Percentiles rank a stretch among this genome's conserved stretches.
These are phyloP conservation scores for Lophura swinhoii DNA, from an alignment of 2,797 vertebrate species.

Conservation along the genomic window DNA sequence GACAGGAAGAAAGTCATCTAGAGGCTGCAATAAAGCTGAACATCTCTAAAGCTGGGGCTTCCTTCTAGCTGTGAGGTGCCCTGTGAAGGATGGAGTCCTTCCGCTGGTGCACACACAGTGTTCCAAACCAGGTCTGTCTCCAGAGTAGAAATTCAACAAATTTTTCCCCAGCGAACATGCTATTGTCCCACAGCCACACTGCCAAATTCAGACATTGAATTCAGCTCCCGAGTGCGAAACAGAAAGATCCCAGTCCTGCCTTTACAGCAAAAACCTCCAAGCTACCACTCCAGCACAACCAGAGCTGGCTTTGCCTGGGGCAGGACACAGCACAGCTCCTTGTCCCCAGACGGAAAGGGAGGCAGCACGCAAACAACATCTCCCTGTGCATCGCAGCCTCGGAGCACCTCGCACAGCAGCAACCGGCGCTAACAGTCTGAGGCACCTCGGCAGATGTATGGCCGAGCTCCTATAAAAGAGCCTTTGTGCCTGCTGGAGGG, in stretches of 20 bases:
- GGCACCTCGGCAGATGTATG: conserved; percentile 66
- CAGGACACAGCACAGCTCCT: conserved; percentile 38
- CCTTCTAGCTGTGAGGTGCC: background rate
- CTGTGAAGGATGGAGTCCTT: background rate
- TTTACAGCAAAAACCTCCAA: conserved; percentile 6
- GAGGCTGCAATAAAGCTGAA: background rate
- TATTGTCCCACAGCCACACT: background rate
- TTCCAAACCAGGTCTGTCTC: background rate
- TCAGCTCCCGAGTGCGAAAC: background rate
- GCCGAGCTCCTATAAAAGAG: conserved; percentile 61
- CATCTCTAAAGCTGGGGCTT: background rate
- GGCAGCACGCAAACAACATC: conserved; percentile 39
- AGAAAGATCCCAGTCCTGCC: background rate
- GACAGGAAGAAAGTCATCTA: background rate
- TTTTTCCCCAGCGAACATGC: conserved; percentile 14
- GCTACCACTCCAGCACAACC: background rate
- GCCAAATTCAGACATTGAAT: conserved; percentile 24
- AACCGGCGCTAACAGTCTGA: conserved; percentile 40
- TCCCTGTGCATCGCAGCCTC: conserved; percentile 47
- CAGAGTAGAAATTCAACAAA: background rate
- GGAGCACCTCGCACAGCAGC: conserved; percentile 36
- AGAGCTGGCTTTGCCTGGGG: conserved; percentile 21
- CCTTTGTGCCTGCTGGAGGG: conserved; percentile 68
- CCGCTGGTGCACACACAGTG: background rate
- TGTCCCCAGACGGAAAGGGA: conserved; percentile 35